Base-by-base conservation (phyloP, 1,140 invertebrate genomes). In the Bombus huntii region DNA sequence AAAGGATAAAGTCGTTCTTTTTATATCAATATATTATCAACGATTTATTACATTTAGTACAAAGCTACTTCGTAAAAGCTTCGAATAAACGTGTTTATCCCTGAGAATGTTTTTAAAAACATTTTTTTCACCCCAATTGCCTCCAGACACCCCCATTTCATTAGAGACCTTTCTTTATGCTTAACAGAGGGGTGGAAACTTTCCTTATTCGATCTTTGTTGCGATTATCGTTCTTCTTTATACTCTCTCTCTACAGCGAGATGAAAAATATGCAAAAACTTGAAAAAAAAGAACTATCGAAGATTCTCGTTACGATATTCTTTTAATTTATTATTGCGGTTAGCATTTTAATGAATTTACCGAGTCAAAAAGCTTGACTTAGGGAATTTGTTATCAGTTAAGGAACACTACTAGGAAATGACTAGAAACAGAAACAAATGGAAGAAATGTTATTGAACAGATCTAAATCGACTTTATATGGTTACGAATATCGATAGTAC, bases 101-200 rank as follows among this genome's bases (percentile, higher is more conserved):
- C 59, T 8, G 34, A 39, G 28, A 71, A 70, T 37, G 31, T 34
- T 10, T 65, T 65, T 73, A 73, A 81, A 68, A 34, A 53, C 53
- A 81, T 73, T 81, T 68, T 18, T 74, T 73, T 71, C 70, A 65
- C n/a, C 53, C 70, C 53, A 81, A 34, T 81, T 44, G n/a, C 70
- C 5, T n/a, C 2, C 18, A 42, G 66, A 80, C 44, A 59, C 8
- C 39, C 80, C 10, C 70, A 57, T 73, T 81, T 73, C 80, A 34
- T 74, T 81, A 73, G 18, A 31, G 10, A 53, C 39, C 18, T 59
- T 62, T 62, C 70, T 44, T 71, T 81, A 81, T 53, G 37, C 37
- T 71, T 44, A 81, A 59, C 37, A 62, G 62, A 37, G 31, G 39
- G 37, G 12, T 28, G 22, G 5, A 62, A 81, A 81, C 79, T 68